phyloP scores from a whole-genome alignment of 2,113 vertebrate species.

The Odontesthes bonariensis region DNA sequence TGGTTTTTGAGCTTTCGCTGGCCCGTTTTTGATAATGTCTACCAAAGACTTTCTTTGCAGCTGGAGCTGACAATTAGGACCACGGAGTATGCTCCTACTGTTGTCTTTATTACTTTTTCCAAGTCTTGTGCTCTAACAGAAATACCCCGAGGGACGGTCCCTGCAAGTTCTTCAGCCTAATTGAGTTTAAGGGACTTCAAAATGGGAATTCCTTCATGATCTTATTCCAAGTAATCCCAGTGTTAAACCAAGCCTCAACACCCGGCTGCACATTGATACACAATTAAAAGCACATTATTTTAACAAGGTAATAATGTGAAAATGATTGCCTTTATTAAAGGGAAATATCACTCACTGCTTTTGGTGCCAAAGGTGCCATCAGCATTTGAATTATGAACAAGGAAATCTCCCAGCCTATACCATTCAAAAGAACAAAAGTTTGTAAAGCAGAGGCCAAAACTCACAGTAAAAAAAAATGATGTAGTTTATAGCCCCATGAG shows the following conservation, averaged over 20 bases:
- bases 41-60: background rate
- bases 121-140: constrained; percentile 22
- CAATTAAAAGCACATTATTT: constrained; percentile 13
- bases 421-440: background rate
- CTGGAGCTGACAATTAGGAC: background rate
- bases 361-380: background rate
- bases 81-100: background rate
- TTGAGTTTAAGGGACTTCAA: constrained; percentile 34
- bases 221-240: background rate
- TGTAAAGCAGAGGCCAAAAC: background rate
- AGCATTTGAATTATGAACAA: background rate
- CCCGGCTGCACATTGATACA: constrained; percentile 12
- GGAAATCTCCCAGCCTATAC: background rate
- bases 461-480: background rate
- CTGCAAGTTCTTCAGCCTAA: constrained; percentile 24
- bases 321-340: background rate
- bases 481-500: background rate
- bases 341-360: background rate
- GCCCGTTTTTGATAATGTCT: constrained; percentile 1
- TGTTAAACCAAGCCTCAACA: constrained; percentile 11
- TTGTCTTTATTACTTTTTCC: constrained; percentile 5
- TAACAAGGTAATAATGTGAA: background rate
- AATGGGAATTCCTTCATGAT: constrained; percentile 48
- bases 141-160: constrained; percentile 32
- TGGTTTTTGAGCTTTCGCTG: constrained; percentile 10